phyloP scores from a whole-genome alignment of 2,888 invertebrate species.

The Metopia argyrocephala region DNA sequence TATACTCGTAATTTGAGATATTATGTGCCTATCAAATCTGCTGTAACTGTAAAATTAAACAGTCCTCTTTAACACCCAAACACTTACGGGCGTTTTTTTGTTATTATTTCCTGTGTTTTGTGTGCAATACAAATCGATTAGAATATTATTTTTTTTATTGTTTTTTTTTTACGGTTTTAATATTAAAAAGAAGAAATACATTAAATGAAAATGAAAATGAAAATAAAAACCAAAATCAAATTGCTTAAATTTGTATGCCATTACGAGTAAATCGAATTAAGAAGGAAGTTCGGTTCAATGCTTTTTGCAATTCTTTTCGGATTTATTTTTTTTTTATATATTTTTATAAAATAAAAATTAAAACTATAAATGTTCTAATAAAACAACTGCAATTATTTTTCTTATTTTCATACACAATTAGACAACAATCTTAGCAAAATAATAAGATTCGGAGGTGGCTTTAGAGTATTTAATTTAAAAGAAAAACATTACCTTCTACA shows the following conservation, averaged over 20 bases:
- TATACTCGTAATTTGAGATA: too few relatives aligned
- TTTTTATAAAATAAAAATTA: neutral
- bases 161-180: too few relatives aligned
- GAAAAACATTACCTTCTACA: neutral
- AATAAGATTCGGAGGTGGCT: neutral
- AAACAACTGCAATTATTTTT: neutral
- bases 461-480: neutral
- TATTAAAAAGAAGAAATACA: too few relatives aligned
- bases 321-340: neutral
- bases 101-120: too few relatives aligned
- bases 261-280: neutral
- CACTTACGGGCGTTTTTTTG: too few relatives aligned
- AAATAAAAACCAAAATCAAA: too few relatives aligned
- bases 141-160: too few relatives aligned
- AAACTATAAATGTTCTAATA: neutral
- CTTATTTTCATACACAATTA: neutral
- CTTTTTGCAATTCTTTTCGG: conserved; percentile 2
- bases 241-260: neutral
- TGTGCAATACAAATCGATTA: too few relatives aligned
- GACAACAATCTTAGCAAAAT: neutral
- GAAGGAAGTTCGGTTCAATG: conserved; percentile 40
- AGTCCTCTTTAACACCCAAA: too few relatives aligned
- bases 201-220: too few relatives aligned
- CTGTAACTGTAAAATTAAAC: too few relatives aligned
- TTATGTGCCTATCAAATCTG: too few relatives aligned